Evolutionary conservation across 2,797 vertebrate species (phyloP).

Genomic region (Tadarida brasiliensis): DNA sequence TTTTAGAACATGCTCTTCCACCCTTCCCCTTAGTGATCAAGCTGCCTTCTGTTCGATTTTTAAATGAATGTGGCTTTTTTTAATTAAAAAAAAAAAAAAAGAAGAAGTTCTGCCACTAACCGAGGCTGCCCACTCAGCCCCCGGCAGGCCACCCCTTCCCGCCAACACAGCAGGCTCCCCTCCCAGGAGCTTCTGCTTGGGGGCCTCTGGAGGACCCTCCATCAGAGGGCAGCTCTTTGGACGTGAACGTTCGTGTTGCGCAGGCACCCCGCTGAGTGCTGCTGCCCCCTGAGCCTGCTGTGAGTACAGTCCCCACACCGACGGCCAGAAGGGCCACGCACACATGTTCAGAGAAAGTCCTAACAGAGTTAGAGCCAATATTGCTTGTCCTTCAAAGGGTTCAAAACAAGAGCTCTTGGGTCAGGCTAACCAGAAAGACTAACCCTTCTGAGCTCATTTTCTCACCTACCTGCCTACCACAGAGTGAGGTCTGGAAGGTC

Average conservation of each 20-base stretch:
- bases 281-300: not conserved
- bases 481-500: too few species aligned
- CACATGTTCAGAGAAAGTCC: not conserved
- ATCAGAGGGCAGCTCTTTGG: not conserved
- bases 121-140: not conserved
- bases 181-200: not conserved
- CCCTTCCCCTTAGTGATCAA: not conserved
- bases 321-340: accelerated
- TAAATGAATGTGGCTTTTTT: not conserved
- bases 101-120: not conserved
- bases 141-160: not conserved
- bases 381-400: not conserved
- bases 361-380: accelerated
- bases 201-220: not conserved
- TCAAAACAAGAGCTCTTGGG: not conserved
- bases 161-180: not conserved
- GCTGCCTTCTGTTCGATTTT: not conserved
- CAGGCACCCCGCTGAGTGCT: accelerated
- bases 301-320: accelerated
- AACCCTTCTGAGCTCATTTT: not conserved
- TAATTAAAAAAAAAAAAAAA: too few species aligned
- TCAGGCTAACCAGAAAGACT: not conserved
- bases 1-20: not conserved
- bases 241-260: not conserved
- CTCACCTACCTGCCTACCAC: not conserved